phyloP scores from a whole-genome alignment of 2,888 invertebrate genomes.

The Rhabditoides inermis region DNA sequence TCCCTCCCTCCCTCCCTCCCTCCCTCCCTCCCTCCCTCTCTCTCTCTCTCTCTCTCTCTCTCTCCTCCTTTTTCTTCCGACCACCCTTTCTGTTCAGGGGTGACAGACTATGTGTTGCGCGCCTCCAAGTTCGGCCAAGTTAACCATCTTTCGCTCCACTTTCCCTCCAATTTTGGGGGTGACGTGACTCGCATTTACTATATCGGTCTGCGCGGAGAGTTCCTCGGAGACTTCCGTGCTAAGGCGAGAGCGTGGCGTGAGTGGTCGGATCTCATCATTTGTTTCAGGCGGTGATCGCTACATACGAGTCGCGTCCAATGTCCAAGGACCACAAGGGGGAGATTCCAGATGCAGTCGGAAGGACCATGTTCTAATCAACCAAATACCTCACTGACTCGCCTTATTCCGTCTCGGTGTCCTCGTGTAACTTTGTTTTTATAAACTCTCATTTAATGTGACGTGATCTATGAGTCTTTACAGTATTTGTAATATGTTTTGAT shows the following conservation, averaged over 20 bases:
- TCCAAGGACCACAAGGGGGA: conserved; percentile 50
- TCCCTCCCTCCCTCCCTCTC: too few species aligned
- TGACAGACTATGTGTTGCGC: conserved; percentile 48
- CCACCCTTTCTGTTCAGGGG: conserved; percentile 12
- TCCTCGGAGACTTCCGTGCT: conserved; percentile 53
- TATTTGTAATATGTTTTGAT: too few species aligned
- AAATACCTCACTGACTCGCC: too few species aligned
- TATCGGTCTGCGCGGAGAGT: conserved; percentile 90
- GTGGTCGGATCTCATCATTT: conserved; percentile 1
- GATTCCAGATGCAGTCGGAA: conserved; percentile 28
- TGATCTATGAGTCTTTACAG: too few species aligned
- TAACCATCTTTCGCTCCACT: conserved; percentile 78
- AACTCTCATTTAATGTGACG: too few species aligned
- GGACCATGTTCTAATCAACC: too few species aligned
- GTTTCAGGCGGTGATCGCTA: conserved; percentile 45
- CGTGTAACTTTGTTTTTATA: too few species aligned
- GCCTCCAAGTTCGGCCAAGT: conserved; percentile 84
- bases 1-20: too few species aligned
- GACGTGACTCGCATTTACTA: conserved; percentile 72
- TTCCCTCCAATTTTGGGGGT: conserved; percentile 71
- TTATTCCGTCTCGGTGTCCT: too few species aligned
- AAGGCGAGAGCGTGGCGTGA: conserved; percentile 13
- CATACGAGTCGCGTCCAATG: conserved; percentile 47
- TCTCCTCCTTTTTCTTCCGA: too few species aligned
- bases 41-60: too few species aligned